These are phyloP conservation scores for Drosophila cardini DNA, from an alignment of 1,140 invertebrate genomes.

Conservation along the genomic window DNA sequence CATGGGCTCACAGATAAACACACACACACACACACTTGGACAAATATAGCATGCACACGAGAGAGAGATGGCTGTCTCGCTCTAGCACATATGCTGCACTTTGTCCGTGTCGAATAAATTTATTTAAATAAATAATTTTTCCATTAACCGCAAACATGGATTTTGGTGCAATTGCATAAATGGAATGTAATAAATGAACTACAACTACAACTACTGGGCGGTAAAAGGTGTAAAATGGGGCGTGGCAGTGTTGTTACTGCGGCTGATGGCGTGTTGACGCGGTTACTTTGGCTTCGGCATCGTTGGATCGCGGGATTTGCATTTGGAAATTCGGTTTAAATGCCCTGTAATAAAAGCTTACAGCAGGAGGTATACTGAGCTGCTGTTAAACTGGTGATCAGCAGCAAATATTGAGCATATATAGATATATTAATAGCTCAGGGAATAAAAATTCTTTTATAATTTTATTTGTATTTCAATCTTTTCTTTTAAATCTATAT, in stretches of 20 bases:
- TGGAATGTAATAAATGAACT: constrained; percentile 48
- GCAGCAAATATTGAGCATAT: too few relatives aligned
- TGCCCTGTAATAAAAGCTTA: not conserved
- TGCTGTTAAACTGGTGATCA: too few relatives aligned
- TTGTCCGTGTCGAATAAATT: constrained; percentile 68
- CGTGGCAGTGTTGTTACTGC: constrained; percentile 49
- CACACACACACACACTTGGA: not conserved
- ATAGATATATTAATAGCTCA: too few relatives aligned
- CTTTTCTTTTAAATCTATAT: too few relatives aligned
- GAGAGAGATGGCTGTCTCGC: constrained; percentile 20
- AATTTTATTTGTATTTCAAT: too few relatives aligned
- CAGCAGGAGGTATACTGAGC: not conserved
- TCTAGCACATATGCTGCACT: constrained; percentile 22
- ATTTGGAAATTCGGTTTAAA: constrained; percentile 22
- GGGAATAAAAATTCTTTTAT: too few relatives aligned
- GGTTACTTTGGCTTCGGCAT: constrained; percentile 43
- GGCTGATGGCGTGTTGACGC: constrained; percentile 68
- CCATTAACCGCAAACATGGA: constrained; percentile 80
- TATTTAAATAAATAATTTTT: constrained; percentile 82
- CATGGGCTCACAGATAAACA: not conserved
- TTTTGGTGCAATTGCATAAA: constrained; percentile 78
- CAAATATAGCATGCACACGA: constrained; percentile 4
- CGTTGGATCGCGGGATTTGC: constrained; percentile 21
- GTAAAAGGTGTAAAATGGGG: not conserved
- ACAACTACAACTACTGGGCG: not conserved